Evolutionary conservation across 1,140 invertebrate species (phyloP).

Genomic region (Rhynchophorus ferrugineus): DNA sequence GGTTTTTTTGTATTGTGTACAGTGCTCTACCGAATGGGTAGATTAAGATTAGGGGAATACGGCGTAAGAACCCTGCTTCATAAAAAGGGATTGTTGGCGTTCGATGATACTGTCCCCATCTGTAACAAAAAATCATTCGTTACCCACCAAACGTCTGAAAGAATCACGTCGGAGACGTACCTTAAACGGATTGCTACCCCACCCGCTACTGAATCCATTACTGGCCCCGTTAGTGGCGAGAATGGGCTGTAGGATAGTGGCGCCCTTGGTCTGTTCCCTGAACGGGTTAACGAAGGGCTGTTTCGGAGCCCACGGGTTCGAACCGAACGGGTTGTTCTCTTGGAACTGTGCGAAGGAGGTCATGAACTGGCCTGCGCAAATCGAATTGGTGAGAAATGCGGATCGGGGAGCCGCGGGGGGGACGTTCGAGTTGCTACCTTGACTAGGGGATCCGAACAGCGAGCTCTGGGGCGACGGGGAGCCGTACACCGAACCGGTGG

Average conservation of each 20-base stretch:
- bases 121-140: constrained; percentile 22
- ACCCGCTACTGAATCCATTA: constrained; percentile 28
- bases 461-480: constrained; percentile 38
- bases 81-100: constrained; percentile 40
- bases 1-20: too few species aligned
- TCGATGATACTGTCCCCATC: constrained; percentile 28
- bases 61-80: constrained; percentile 17
- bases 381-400: constrained; percentile 3
- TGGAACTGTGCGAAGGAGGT: constrained; percentile 27
- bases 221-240: constrained; percentile 21
- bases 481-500: constrained; percentile 37
- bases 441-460: constrained; percentile 40
- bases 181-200: constrained; percentile 39
- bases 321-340: constrained; percentile 27
- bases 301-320: constrained; percentile 16
- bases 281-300: constrained; percentile 30
- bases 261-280: constrained; percentile 25
- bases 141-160: neutral
- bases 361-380: constrained; percentile 38
- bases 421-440: constrained; percentile 28
- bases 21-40: neutral
- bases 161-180: constrained; percentile 21
- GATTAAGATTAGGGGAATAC: neutral
- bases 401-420: neutral
- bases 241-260: constrained; percentile 29